Base-by-base conservation (phyloP, 2,797 vertebrate species). In the Lemur catta region DNA sequence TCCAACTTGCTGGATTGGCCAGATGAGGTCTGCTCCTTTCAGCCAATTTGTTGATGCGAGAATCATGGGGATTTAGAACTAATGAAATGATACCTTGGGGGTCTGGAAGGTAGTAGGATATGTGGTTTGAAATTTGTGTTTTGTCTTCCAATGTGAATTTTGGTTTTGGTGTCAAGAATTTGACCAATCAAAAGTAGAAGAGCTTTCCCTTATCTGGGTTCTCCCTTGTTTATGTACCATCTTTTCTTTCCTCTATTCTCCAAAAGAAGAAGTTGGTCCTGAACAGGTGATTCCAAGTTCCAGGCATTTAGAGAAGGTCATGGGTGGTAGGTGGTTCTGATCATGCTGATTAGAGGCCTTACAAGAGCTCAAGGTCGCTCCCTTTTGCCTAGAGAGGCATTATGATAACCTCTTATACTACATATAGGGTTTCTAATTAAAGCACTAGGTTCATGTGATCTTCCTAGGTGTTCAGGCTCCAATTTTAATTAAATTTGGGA, bases 141-240 rank as follows among this genome's bases (percentile, higher is more conserved):
- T 63, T 97, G 38, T 92, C 50, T 89, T 43, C 6, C 6, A n/a
- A 13, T 55, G 35, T 79, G 74, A 93, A 75, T 93, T 89, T 96
- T 63, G n/a, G 2, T 72, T 80, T 85, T 38, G 22, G 20, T 78
- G 69, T 93, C 75, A 90, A 86, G 52, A 89, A 81, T 59, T 69
- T 46, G 48, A 55, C 85, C 26, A 96, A 38, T 79, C 76, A 65
- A 91, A 95, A 57, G 3, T 75, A 72, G 71, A 96, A 35, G 59
- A 79, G 65, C 69, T 90, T 33, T 30, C 17, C n/a, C 2, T 50
- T 9, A 61, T 74, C 18, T 80, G 35, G 4, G 30, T 87, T 79
- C 63, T 91, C 52, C 41, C 61, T 72, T 89, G 91, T 52, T 24
- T 8, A 84, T 15, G 41, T 38, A 46, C 35, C 46, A 35, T 79